A percentile compares a stretch with the other conserved stretches of the same genome.
phyloP scores from a whole-genome alignment of 2,888 invertebrate species.

The Macrophya alboannulata region DNA sequence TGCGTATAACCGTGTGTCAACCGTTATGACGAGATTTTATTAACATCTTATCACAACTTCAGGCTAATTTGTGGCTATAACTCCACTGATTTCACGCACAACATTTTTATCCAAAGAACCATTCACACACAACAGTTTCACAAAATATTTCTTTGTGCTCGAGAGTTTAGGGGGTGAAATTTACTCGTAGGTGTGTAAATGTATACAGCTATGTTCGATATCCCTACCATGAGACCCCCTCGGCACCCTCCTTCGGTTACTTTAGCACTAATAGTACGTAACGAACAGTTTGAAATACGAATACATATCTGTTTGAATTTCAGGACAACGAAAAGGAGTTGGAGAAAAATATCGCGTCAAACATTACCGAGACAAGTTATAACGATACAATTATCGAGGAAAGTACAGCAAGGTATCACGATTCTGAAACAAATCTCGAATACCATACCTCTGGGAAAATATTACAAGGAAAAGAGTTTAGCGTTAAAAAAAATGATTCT shows the following conservation, averaged over 20 bases:
- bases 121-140: too few relatives aligned
- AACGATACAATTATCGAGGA: background rate
- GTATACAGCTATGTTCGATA: too few relatives aligned
- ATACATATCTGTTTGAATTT: background rate
- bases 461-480: conserved; percentile 65
- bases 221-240: too few relatives aligned
- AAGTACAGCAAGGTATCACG: background rate
- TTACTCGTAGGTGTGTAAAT: too few relatives aligned
- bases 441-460: conserved; percentile 47
- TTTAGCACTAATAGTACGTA: background rate
- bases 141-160: background rate
- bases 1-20: too few relatives aligned
- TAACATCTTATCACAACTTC: too few relatives aligned
- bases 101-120: too few relatives aligned
- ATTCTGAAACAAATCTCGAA: background rate
- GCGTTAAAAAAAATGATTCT: background rate
- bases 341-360: background rate
- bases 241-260: background rate
- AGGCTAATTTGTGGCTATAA: too few relatives aligned
- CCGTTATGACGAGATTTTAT: too few relatives aligned
- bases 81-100: too few relatives aligned
- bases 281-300: background rate
- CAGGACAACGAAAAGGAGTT: background rate
- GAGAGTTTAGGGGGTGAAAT: background rate
- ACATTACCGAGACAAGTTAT: background rate